phyloP scores from a whole-genome alignment of 2,797 vertebrate genomes.

The Anguilla anguilla region DNA sequence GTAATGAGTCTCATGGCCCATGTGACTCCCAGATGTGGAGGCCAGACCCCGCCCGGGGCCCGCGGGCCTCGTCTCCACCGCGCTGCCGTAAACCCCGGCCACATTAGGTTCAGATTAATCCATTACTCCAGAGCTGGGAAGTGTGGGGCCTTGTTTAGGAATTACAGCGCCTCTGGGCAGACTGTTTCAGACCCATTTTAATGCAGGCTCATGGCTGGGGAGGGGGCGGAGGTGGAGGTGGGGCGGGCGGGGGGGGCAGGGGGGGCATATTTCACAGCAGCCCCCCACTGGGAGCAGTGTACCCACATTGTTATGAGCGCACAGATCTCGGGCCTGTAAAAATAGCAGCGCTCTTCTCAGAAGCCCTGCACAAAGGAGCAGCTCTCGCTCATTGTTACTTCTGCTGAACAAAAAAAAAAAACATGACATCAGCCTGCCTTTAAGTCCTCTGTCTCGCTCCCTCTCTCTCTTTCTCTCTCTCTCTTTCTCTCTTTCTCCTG shows the following conservation, averaged over 20 bases:
- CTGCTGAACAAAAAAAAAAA: conserved; percentile 57
- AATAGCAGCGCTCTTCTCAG: conserved; percentile 81
- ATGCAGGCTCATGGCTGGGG: conserved; percentile 85
- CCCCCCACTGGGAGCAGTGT: conserved; percentile 87
- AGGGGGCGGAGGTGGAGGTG: conserved; percentile 80
- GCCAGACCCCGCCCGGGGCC: conserved; percentile 67
- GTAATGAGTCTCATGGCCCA: conserved; percentile 81
- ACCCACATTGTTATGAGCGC: conserved; percentile 82
- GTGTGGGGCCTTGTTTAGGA: conserved; percentile 81
- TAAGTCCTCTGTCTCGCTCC: conserved; percentile 4
- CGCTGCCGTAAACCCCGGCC: conserved; percentile 81
- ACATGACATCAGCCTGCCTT: conserved; percentile 63
- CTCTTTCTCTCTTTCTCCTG: not conserved
- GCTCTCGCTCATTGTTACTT: conserved; percentile 61
- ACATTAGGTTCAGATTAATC: conserved; percentile 86
- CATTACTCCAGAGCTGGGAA: conserved; percentile 85
- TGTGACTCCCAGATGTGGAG: conserved; percentile 84
- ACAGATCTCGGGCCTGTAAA: conserved; percentile 87
- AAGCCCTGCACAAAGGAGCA: conserved; percentile 72
- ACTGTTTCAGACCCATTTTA: conserved; percentile 85
- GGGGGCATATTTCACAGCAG: conserved; percentile 82
- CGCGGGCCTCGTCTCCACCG: conserved; percentile 82
- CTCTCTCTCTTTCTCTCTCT: not conserved
- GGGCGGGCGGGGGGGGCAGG: conserved; percentile 73
- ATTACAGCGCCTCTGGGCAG: conserved; percentile 82